These are phyloP conservation scores for Oeneis ivallda DNA, from an alignment of 2,888 invertebrate genomes.

Conservation along the genomic window DNA sequence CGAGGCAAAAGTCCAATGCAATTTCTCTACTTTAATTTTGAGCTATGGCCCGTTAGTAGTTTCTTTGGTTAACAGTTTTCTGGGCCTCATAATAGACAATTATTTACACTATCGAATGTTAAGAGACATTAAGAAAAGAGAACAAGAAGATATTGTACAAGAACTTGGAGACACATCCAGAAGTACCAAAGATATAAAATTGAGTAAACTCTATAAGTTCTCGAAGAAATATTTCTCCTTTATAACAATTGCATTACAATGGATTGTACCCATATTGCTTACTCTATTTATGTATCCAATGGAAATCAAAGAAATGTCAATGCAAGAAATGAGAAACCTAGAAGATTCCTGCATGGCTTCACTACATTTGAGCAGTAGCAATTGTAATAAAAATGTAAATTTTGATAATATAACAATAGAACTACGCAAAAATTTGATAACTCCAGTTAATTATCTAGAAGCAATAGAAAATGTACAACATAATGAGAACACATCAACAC, in stretches of 20 bases:
- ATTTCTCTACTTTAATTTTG: constrained; percentile 55
- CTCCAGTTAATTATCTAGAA: constrained; percentile 54
- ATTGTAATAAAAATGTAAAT: constrained; percentile 46
- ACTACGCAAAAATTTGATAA: constrained; percentile 52
- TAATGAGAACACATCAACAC: constrained; percentile 43
- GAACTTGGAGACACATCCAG: constrained; percentile 46
- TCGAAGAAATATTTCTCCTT: constrained; percentile 60
- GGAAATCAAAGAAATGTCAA: constrained; percentile 54
- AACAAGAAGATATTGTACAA: constrained; percentile 57
- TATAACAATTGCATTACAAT: constrained; percentile 62
- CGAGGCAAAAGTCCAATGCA: constrained; percentile 49
- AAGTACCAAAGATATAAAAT: constrained; percentile 36
- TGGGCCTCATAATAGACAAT: constrained; percentile 68
- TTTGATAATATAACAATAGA: constrained; percentile 45
- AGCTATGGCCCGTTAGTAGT: constrained; percentile 68
- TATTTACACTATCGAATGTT: constrained; percentile 71
- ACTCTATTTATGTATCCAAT: constrained; percentile 67
- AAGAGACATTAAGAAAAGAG: constrained; percentile 51
- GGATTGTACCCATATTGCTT: constrained; percentile 65
- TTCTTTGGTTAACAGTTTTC: constrained; percentile 70
- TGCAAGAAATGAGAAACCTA: constrained; percentile 48
- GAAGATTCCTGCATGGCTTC: constrained; percentile 61
- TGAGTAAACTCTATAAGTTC: constrained; percentile 46
- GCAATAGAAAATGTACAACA: constrained; percentile 50
- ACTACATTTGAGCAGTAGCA: constrained; percentile 53